Base-by-base conservation (phyloP, 2,113 vertebrate species). In the Mormyrus lacerda region DNA sequence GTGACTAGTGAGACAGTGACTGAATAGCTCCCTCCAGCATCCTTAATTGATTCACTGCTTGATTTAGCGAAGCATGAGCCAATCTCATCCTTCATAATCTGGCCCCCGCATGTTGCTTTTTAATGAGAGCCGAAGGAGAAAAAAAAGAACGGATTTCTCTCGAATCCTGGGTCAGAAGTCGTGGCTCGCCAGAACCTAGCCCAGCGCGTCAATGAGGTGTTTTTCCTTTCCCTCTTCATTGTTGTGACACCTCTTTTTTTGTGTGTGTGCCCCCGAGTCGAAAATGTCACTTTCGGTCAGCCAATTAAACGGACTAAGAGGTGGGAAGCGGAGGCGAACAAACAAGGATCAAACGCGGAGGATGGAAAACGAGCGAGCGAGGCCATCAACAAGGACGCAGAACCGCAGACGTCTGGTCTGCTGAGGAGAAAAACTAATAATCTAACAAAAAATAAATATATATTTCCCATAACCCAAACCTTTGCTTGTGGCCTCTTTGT, bases 31-130 rank as follows among this genome's bases (percentile, higher is more conserved):
- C 89, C 42, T 82, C 87, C 89, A 85, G 58, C 79, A 88, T 76
- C 79, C 48, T 88, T 91, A 90, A 91, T 91, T 89, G 90, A 91
- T 88, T 89, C 89, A 47, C 86, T 73, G 87, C 90, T 85, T 90
- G 89, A 91, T 69, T 91, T 91, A 88, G 79, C 45, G 65, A 88
- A 85, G 89, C 82, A 76, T 51, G 86, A 55, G n/a, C 79, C 53
- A 85, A 39, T 55, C 50, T 89, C 90, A 89, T 91, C 88, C 88
- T 89, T 91, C 90, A 91, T 83, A 89, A 89, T 89, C 88, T 85
- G 61, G 47, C 90, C 58, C 42, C 51, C 83, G 83, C 88, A 76
- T 79, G 85, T 8, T 15, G 61, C 65, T 89, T 65, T 79, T 55
- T 53, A 89, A 83, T 89, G 88, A 45, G 79, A 85, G 88, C 76